Evolutionary conservation across 2,797 vertebrate species (phyloP), one percentile per base, ranked within the genome.

Genomic region (Pangasius larnaudii): DNA sequence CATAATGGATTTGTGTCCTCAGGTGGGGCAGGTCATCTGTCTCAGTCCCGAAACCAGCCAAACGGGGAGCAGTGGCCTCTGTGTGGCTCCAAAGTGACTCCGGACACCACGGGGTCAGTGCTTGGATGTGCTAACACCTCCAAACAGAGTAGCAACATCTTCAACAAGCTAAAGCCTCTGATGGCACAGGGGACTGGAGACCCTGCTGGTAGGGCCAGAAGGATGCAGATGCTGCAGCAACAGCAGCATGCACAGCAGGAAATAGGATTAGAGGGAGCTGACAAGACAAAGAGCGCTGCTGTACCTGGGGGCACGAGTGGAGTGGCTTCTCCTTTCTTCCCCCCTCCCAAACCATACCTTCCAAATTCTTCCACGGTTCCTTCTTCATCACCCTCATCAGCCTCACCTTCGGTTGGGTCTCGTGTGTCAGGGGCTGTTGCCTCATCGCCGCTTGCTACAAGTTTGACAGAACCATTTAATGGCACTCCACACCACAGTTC

Each of bases 141-240:
- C 85, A 96, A 96, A 89, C 96, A 96, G 89, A 93, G 94, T 2
- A 93, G 94, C 14, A 96, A 95, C 87, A 96, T 96, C 91, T 96
- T 96, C 88, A 96, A 96, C 93, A 96, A 96, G 94, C 95, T 96
- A 0, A 96, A 96, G 88, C 96, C 96, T 1, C 94, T 96, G 18
- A 94, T 96, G 91, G 94, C 95, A 4, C 96, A 96, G 92, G 95
- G 95, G 36, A 93, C 96, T 16, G 96, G 95, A 81, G 96, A 96
- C 89, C 93, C 95, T 0, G 94, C 96, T 42, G 96, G 96, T 51
- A 95, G 96, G 88, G 95, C 94, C 49, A 93, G 96, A 42, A 96
- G 96, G 92, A 96, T 96, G 95, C 96, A 96, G 91, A 94, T 96
- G 18, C 91, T 96, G 8, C 96, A 96, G 90, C 96, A 96, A 27